Conservation (phyloP, 2,888 invertebrate species). For the Anoplius nigerrimus region DNA sequence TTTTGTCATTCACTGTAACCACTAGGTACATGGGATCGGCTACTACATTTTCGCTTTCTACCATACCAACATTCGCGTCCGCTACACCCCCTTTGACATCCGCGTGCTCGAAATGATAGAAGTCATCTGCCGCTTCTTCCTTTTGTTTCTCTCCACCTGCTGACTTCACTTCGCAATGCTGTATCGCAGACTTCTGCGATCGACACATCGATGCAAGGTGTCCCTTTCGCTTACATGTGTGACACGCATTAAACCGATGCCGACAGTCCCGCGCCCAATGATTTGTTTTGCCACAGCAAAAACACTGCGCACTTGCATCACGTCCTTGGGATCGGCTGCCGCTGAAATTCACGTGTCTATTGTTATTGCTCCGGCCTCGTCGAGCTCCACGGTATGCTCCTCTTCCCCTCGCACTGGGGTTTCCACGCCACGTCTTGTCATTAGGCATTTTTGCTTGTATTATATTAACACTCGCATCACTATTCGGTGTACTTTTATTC, state of each 20-base stretch:
- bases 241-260: conserved; percentile 24
- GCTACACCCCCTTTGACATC: not conserved
- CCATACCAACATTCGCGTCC: not conserved
- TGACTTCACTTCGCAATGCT: not conserved
- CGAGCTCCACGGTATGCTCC: not conserved
- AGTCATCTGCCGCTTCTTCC: not conserved
- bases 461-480: not conserved
- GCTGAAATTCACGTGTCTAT: too few species aligned
- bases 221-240: conserved; percentile 33
- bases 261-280: conserved; percentile 29
- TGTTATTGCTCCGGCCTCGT: too few species aligned
- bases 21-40: not conserved
- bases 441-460: not conserved
- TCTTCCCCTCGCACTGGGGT: not conserved
- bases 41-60: not conserved
- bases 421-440: not conserved
- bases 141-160: not conserved
- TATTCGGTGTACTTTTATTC: not conserved
- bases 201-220: conserved; percentile 31
- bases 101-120: not conserved
- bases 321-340: too few species aligned
- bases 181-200: not conserved
- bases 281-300: conserved; percentile 28
- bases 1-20: conserved; percentile 31
- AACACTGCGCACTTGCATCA: too few species aligned